A percentile compares a stretch with the other conserved stretches of the same genome.
phyloP scores from a whole-genome alignment of 2,113 vertebrate genomes.

The Bubo scandiacus region DNA sequence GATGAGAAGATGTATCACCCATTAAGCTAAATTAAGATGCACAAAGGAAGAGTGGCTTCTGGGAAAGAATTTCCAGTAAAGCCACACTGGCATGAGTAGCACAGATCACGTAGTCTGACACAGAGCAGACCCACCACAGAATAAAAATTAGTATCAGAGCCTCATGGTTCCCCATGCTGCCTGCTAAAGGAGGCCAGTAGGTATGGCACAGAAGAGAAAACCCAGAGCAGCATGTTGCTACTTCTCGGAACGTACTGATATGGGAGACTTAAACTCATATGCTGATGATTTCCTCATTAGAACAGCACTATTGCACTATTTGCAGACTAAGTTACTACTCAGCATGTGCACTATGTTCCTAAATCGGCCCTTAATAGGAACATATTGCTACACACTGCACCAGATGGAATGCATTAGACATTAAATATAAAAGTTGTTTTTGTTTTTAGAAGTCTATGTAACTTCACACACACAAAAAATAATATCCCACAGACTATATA shows the following conservation, averaged over 20 bases:
- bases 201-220: background rate
- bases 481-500: constrained; percentile 4
- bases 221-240: background rate
- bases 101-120: background rate
- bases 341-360: background rate
- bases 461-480: constrained; percentile 25
- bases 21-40: background rate
- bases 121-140: background rate
- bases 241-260: background rate
- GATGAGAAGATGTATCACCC: background rate
- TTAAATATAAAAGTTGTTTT: constrained; percentile 50
- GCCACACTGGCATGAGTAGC: background rate
- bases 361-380: background rate
- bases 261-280: background rate
- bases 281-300: background rate
- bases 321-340: background rate
- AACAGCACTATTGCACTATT: background rate
- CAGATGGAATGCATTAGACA: constrained; percentile 27
- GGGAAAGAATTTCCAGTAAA: background rate
- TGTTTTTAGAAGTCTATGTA: constrained; percentile 46
- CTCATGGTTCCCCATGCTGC: background rate
- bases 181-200: background rate
- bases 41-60: background rate
- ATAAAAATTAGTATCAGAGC: background rate
- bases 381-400: background rate